These are phyloP conservation scores for Rostratula benghalensis DNA, from an alignment of 2,113 vertebrate genomes.

Conservation along the genomic window DNA sequence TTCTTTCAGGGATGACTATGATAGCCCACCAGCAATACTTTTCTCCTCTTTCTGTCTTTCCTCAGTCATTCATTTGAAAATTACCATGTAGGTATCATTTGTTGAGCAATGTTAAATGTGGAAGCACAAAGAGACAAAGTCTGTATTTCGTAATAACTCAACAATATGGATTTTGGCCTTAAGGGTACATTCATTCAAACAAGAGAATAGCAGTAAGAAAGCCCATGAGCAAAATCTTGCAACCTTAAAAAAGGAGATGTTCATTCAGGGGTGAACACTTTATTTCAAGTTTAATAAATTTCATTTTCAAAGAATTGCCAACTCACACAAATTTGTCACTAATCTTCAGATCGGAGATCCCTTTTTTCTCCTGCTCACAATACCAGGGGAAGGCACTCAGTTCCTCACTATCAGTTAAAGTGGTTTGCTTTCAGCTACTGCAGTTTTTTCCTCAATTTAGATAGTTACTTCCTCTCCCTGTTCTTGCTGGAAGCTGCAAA, in stretches of 20 bases:
- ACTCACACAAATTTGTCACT: constrained; percentile 57
- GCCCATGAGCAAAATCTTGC: constrained; percentile 59
- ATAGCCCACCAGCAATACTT: neutral
- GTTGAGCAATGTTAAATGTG: constrained; percentile 22
- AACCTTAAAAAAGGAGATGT: constrained; percentile 38
- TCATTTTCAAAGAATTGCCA: constrained; percentile 60
- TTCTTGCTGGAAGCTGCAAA: neutral
- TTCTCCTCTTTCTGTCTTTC: neutral
- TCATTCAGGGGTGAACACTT: constrained; percentile 40
- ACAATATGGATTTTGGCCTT: constrained; percentile 52
- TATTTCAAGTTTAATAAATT: constrained; percentile 70
- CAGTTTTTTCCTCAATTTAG: neutral
- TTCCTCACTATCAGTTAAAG: neutral
- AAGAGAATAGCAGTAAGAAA: constrained; percentile 44
- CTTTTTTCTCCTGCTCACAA: neutral
- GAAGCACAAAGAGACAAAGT: constrained; percentile 22
- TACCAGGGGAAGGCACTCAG: neutral
- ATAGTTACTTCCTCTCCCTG: neutral
- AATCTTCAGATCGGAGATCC: neutral
- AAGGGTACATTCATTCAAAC: constrained; percentile 58
- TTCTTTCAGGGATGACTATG: neutral
- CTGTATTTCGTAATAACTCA: constrained; percentile 50
- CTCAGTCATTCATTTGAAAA: neutral
- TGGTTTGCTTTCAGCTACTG: neutral
- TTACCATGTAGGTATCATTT: constrained; percentile 21